Percentiles rank a stretch among this genome's conserved stretches.
Conservation (phyloP, 2,888 invertebrate species). For the Entomobrya multifasciata region DNA sequence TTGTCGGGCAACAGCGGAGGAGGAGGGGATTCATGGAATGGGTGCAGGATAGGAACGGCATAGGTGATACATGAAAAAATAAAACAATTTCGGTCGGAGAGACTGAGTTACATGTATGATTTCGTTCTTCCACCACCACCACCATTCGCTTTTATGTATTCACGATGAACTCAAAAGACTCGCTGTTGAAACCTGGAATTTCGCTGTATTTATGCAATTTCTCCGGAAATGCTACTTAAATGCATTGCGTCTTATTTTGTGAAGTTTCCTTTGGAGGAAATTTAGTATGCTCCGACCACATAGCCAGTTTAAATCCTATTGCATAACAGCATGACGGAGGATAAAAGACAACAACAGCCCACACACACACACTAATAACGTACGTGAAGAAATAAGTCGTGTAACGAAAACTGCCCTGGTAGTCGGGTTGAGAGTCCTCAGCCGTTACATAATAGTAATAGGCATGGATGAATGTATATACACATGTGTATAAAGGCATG, state of each 20-base stretch:
- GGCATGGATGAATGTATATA: neutral
- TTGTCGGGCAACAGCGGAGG: conserved; percentile 48
- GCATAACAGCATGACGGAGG: neutral
- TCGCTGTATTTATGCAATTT: too few species aligned
- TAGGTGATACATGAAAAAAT: too few species aligned
- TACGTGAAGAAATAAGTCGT: neutral
- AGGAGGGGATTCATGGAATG: conserved; percentile 35
- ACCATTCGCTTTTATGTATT: neutral
- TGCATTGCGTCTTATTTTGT: too few species aligned
- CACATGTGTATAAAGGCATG: too few species aligned
- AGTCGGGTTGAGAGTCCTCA: neutral
- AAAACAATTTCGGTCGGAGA: neutral
- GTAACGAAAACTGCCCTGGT: neutral
- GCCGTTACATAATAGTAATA: neutral
- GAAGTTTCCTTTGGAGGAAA: neutral
- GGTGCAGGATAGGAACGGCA: conserved; percentile 28
- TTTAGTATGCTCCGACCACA: neutral
- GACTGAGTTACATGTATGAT: neutral
- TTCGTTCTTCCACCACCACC: neutral
- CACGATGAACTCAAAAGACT: neutral
- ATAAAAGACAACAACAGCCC: too few species aligned
- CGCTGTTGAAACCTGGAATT: too few species aligned
- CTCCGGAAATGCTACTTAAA: neutral
- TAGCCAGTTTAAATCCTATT: neutral
- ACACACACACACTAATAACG: too few species aligned